Evolutionary conservation across 2,888 invertebrate species (phyloP), one percentile per base, ranked within the genome.

Genomic region (Acrobasis suavella): DNA sequence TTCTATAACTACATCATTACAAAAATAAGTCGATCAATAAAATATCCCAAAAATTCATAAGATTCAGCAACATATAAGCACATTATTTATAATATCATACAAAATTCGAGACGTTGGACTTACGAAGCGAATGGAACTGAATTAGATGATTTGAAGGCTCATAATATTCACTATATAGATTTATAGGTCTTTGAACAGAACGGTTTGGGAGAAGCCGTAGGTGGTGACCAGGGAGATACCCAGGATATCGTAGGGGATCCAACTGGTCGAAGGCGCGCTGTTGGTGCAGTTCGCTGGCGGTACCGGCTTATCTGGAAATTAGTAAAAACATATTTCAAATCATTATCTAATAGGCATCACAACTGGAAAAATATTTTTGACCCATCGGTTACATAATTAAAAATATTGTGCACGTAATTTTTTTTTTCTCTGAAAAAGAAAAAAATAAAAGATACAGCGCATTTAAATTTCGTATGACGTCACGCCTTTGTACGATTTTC

Each of bases 281-380:
- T 73, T 89, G 12, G 91, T 91, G 71, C 92, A 92, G 73, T 91
- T 92, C 72, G 76, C 84, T 0, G 88, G 89, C 38, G 85, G 74
- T 52, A 88, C 91, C 64, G 89, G 87, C 71, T 90, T 90, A 74
- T 69, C 91, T 91, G 85, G 17, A 87, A 86, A 62, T 37, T 37
- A 42, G 52, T 68, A 63, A 60, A 46, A 32, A 22, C 5, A 5
- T 22, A 22, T 3, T 22, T 2, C 5, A 22, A 22, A 22, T 22
- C 22, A 22, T 22, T 22, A 22, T 22, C 22, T 22, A 22, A 22
- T 22, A n/a, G n/a, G n/a, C n/a, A n/a, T n/a, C n/a, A n/a, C n/a
- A n/a, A n/a, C n/a, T n/a, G n/a, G n/a, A n/a, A n/a, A n/a, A n/a
- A n/a, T n/a, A n/a, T n/a, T n/a, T n/a, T n/a, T n/a, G n/a, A n/a